A percentile compares a stretch with the other conserved stretches of the same genome.
Evolutionary conservation across 2,113 vertebrate genomes (phyloP).

Genomic region (Lophotis ruficrista): DNA sequence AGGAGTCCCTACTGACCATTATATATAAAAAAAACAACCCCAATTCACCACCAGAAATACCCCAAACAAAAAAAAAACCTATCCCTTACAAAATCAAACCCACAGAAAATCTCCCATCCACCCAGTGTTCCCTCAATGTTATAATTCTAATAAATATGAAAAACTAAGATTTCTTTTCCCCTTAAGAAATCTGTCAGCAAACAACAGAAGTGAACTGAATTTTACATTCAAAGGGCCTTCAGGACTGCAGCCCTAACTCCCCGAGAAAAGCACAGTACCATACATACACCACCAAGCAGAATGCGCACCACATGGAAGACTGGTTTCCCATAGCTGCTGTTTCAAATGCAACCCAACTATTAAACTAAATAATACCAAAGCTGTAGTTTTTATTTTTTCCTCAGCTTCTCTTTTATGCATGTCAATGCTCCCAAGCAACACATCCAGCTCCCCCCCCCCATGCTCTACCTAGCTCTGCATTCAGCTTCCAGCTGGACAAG

Average conservation of each 20-base stretch:
- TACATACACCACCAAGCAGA: neutral
- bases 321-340: neutral
- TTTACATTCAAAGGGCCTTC: neutral
- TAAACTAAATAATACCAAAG: neutral
- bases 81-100: neutral
- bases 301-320: neutral
- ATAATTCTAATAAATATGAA: neutral
- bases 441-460: neutral
- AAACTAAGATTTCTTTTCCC: neutral
- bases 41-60: neutral
- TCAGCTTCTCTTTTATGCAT: neutral
- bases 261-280: fast-evolving
- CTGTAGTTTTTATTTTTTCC: neutral
- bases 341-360: neutral
- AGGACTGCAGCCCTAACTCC: neutral
- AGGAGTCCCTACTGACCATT: neutral
- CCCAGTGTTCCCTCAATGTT: neutral
- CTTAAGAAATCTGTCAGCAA: neutral
- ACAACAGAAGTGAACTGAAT: neutral
- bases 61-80: neutral
- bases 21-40: neutral
- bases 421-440: neutral
- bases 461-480: neutral
- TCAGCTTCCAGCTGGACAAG: neutral
- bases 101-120: neutral